Percentiles rank a stretch among this genome's conserved stretches.
Evolutionary conservation across 30 jellyfish, hydroid and myxozoan genomes (phyloP).

Genomic region (Pseudorhiza aurosa): DNA sequence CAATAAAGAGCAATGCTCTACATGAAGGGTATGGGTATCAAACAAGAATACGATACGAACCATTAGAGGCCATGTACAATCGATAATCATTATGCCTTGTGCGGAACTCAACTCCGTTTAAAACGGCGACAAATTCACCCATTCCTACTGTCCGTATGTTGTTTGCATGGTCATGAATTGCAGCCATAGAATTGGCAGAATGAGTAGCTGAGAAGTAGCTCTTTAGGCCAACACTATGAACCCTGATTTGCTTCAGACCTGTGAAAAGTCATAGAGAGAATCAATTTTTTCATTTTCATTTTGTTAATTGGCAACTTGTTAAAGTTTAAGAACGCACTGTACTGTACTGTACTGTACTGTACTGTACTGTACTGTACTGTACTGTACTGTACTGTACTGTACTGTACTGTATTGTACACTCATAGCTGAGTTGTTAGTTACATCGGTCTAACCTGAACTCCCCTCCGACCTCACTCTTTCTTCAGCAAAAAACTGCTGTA

Average conservation of each 20-base stretch:
- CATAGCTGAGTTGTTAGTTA: too few relatives aligned
- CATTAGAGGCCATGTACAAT: constrained; percentile 79
- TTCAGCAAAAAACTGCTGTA: constrained; percentile 86
- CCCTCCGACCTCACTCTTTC: constrained; percentile 93
- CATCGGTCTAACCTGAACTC: constrained; percentile 84
- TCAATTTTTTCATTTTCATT: too few relatives aligned
- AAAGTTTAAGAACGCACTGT: too few relatives aligned
- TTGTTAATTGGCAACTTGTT: too few relatives aligned
- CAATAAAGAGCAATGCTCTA: too few relatives aligned
- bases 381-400: too few relatives aligned
- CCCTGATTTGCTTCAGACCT: constrained; percentile 83
- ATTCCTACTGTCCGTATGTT: constrained; percentile 90
- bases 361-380: too few relatives aligned
- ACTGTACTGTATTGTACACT: too few relatives aligned
- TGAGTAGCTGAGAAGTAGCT: constrained; percentile 75
- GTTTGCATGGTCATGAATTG: constrained; percentile 96
- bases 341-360: too few relatives aligned
- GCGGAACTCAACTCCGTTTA: constrained; percentile 96
- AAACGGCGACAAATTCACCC: constrained; percentile 94
- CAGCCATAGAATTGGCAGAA: constrained; percentile 80
- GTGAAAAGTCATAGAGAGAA: too few relatives aligned
- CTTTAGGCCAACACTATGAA: constrained; percentile 63
- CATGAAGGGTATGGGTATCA: too few relatives aligned
- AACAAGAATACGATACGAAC: too few relatives aligned
- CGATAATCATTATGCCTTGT: constrained; percentile 96